Base-by-base conservation (phyloP, 2,113 vertebrate species). In the Lutjanus erythropterus region DNA sequence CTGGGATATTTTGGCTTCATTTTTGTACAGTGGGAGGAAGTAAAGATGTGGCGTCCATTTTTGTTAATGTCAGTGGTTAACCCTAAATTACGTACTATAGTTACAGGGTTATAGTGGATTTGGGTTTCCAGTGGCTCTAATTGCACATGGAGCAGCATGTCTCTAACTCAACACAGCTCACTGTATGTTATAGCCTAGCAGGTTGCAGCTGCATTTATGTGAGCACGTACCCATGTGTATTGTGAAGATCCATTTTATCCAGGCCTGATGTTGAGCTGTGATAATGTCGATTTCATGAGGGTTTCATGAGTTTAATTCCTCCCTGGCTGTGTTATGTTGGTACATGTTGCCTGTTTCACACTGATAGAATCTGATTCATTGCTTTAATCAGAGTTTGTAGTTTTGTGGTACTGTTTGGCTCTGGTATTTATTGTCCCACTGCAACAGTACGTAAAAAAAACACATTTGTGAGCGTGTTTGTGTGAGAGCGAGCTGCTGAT, bases 341-440 rank as follows among this genome's bases (percentile, higher is more conserved):
- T 67, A 23, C 39, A 71, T 70, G 58, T 59, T 79, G 53, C 50
- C n/a, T n/a, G n/a, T n/a, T n/a, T 47, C 35, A 12, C 44, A 71
- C 12, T 61, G 60, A 47, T 46, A 4, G 44, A 46, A 53, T 83
- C 37, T 71, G 70, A 89, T 85, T 73, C 23, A 89, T 67, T 70
- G 69, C 70, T 80, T 86, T 81, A 87, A 86, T 86, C 74, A 67
- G 53, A 47, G 41, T 81, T 88, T 85, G 1, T 25, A 55, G 31
- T 71, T 59, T 68, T 75, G 16, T 33, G 9, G 0, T 69, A 23
- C 37, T 11, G 41, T 27, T 85, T 42, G 46, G 23, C 56, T 46
- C 42, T 50, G 5, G 39, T 64, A 19, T 69, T 80, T 80, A 61
- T 72, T 78, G 50, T 19, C 53, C 75, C 47, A 58, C 9, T 2